These are phyloP conservation scores for Rhyacophila evoluta DNA, from an alignment of 2,888 invertebrate species.

Conservation along the genomic window DNA sequence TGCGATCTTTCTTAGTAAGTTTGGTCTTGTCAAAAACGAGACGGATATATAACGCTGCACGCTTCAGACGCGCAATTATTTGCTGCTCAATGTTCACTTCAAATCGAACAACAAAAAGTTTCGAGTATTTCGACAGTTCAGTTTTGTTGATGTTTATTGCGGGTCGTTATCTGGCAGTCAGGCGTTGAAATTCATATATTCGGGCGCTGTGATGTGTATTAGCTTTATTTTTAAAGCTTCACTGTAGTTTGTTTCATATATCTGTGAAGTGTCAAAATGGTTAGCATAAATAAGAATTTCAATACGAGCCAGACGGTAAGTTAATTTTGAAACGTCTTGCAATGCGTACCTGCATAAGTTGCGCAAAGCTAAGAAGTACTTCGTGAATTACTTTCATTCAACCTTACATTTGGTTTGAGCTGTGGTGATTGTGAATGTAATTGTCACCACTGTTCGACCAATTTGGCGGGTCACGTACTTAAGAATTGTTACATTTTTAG, in stretches of 20 bases:
- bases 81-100: background rate
- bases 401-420: background rate
- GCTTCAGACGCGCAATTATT: background rate
- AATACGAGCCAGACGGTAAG: conserved; percentile 49
- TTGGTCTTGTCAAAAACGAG: background rate
- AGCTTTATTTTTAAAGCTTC: background rate
- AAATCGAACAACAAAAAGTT: conserved; percentile 7
- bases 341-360: background rate
- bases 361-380: background rate
- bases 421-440: background rate
- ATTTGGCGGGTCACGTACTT: background rate
- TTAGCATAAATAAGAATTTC: conserved; percentile 53
- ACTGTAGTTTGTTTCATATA: background rate
- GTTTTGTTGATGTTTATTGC: background rate
- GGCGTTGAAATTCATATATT: background rate
- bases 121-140: background rate
- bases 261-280: conserved; percentile 44
- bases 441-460: background rate
- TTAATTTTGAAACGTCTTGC: conserved; percentile 3
- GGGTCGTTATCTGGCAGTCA: background rate
- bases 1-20: background rate
- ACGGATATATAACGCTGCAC: background rate
- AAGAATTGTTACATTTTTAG: conserved; percentile 40
- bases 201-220: background rate
- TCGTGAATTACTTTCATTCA: background rate